Evolutionary conservation across 2,888 invertebrate species (phyloP).

Genomic region (Hypolimnas misippus): DNA sequence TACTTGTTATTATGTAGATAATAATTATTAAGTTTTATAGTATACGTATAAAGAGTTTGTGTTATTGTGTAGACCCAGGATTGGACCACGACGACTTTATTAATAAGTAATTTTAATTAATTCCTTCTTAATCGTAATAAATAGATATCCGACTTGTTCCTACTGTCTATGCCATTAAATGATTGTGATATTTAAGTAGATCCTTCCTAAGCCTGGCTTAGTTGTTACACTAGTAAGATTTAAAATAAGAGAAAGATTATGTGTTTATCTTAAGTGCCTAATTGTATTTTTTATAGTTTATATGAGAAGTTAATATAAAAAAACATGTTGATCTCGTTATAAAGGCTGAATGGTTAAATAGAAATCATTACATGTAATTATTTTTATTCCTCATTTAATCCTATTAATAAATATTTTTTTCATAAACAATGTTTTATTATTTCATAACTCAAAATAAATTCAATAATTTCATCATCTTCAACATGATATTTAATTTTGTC

Average conservation of each 20-base stretch:
- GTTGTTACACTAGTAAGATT: constrained; percentile 17
- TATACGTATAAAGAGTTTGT: too few species aligned
- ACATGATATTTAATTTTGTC: constrained; percentile 4
- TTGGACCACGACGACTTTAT: too few species aligned
- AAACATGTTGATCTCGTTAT: background rate
- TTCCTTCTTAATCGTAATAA: constrained; percentile 7
- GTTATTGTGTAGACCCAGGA: too few species aligned
- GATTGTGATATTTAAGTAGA: constrained; percentile 20
- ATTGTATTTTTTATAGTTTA: too few species aligned
- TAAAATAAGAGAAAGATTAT: constrained; percentile 14
- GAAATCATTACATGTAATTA: background rate
- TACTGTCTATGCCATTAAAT: constrained; percentile 16
- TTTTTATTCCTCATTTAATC: background rate
- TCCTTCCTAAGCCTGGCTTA: constrained; percentile 19
- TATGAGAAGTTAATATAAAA: too few species aligned
- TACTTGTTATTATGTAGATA: too few species aligned
- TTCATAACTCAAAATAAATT: background rate
- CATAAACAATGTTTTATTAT: constrained; percentile 4
- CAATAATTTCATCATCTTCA: constrained; percentile 6
- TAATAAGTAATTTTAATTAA: too few species aligned
- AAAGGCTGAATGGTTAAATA: background rate
- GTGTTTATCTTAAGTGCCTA: too few species aligned
- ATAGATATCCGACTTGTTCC: constrained; percentile 15
- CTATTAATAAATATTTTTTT: background rate
- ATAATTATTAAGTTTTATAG: too few species aligned